Percentiles rank a stretch among this genome's conserved stretches.
Evolutionary conservation across 2,797 vertebrate genomes (phyloP).

Genomic region (Phrynocephalus guinanensis): DNA sequence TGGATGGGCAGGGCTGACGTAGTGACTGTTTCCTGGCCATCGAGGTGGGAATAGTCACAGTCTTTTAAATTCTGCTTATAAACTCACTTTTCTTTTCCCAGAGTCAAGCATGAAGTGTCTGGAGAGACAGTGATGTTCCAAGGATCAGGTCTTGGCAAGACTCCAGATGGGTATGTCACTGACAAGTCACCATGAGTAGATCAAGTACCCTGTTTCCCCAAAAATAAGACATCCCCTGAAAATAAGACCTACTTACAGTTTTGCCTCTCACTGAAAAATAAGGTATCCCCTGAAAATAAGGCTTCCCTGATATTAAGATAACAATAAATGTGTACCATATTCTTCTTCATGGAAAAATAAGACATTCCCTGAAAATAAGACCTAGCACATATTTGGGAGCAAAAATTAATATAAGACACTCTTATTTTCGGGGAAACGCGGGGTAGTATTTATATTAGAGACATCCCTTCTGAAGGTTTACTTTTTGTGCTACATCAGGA

Average conservation of each 20-base stretch:
- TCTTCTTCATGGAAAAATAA: too few relatives aligned
- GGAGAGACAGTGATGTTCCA: conserved; percentile 97
- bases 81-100: conserved; percentile 56
- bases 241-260: too few relatives aligned
- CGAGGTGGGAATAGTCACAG: background rate
- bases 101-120: conserved; percentile 89
- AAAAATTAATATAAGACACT: too few relatives aligned
- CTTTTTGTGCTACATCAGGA: background rate
- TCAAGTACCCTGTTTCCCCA: background rate
- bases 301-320: too few relatives aligned
- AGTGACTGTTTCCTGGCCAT: background rate
- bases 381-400: too few relatives aligned
- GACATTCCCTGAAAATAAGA: too few relatives aligned
- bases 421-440: too few relatives aligned
- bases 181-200: background rate
- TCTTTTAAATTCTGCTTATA: background rate
- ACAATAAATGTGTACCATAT: too few relatives aligned
- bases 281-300: too few relatives aligned
- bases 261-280: too few relatives aligned
- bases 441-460: background rate
- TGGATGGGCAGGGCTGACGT: background rate
- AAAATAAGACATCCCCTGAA: too few relatives aligned
- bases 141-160: conserved; percentile 91
- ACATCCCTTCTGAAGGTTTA: background rate
- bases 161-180: conserved; percentile 91